These are phyloP conservation scores for Dipodomys merriami DNA, from an alignment of 2,113 vertebrate species.

Conservation along the genomic window DNA sequence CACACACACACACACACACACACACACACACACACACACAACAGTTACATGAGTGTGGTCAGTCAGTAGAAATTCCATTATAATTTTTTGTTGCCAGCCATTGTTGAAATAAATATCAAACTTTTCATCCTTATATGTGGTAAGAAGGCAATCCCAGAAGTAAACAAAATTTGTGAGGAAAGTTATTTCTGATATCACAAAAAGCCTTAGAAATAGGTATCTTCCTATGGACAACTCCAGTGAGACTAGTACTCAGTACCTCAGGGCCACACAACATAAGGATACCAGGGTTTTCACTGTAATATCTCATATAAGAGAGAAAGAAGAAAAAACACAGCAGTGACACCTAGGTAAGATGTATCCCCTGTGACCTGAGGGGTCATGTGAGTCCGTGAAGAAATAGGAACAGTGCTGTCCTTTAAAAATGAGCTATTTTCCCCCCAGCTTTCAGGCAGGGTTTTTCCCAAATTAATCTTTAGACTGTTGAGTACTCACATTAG, in stretches of 20 bases:
- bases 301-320: neutral
- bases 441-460: conserved; percentile 43
- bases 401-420: conserved; percentile 24
- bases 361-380: neutral
- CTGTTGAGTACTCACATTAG: conserved; percentile 15
- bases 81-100: conserved; percentile 13
- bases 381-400: neutral
- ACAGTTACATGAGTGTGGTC: too few species aligned
- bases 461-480: conserved; percentile 57
- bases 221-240: neutral
- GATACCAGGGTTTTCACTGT: neutral
- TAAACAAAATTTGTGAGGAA: neutral
- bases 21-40: too few species aligned
- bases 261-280: neutral
- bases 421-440: conserved; percentile 26
- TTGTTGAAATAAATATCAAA: neutral
- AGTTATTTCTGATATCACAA: neutral
- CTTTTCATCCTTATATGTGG: conserved; percentile 6
- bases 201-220: neutral
- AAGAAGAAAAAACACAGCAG: neutral
- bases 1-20: too few species aligned
- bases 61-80: neutral
- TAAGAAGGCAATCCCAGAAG: conserved; percentile 15
- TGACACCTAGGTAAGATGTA: neutral
- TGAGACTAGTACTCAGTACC: neutral